Conservation (phyloP, 2,888 invertebrate genomes). For the Pachydiplax longipennis region DNA sequence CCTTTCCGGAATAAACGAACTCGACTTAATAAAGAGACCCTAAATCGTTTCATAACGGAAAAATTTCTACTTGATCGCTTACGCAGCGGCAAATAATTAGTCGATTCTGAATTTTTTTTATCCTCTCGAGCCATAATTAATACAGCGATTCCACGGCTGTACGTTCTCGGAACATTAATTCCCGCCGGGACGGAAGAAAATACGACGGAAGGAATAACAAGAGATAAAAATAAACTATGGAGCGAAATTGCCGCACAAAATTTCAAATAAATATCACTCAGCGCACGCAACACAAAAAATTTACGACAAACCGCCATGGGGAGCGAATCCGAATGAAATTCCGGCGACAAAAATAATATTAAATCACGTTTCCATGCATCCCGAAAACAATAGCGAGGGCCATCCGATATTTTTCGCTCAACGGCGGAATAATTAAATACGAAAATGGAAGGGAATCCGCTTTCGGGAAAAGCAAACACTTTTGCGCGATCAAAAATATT, state of each 20-base stretch:
- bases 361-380: neutral
- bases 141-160: neutral
- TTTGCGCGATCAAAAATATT: neutral
- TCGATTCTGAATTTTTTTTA: too few species aligned
- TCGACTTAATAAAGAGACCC: too few species aligned
- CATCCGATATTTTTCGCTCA: neutral
- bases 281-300: neutral
- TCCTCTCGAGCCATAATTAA: neutral
- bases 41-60: too few species aligned
- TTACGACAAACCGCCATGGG: neutral
- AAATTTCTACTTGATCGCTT: too few species aligned
- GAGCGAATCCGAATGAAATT: neutral
- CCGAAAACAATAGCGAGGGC: neutral
- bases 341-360: neutral
- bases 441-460: neutral
- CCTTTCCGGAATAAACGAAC: too few species aligned
- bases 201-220: too few species aligned
- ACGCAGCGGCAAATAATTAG: too few species aligned
- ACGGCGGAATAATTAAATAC: neutral
- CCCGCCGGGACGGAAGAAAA: too few species aligned
- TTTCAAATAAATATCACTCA: neutral
- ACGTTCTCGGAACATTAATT: too few species aligned
- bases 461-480: neutral
- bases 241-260: neutral
- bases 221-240: neutral